Base-by-base conservation (phyloP, 2,888 invertebrate genomes). In the Apotomis capreana region DNA sequence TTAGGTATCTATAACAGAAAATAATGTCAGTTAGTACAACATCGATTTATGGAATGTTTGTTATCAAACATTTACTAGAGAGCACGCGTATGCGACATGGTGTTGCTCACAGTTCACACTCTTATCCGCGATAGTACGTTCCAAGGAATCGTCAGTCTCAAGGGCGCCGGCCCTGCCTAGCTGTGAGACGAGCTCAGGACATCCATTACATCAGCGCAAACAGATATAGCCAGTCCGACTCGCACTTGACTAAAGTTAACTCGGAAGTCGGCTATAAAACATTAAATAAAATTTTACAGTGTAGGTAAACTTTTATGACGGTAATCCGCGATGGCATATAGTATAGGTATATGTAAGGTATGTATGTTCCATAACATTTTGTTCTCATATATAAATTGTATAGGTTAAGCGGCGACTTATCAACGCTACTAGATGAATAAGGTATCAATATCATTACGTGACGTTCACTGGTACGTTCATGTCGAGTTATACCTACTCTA, bases 211-310 rank as follows among this genome's bases (percentile, higher is more conserved):
- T 76, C 70, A 60, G 52, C 62, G 67, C 52, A 69, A 63, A 64
- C 62, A 61, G 69, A 62, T 40, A 57, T 60, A 58, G 57, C 69
- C 55, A 49, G 54, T 40, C 74, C 61, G 67, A 65, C 73, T 74
- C 68, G 40, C 60, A 69, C 64, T 78, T 84, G 86, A 87, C 85
- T 87, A 79, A 85, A 79, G 80, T 81, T 79, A 76, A 59, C 76
- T 81, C 81, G 87, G 86, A 89, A 85, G 85, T 84, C 76, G 78
- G 77, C 75, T 79, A 83, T 88, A 86, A 89, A 87, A 81, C 74
- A 77, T 78, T 81, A 82, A 77, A 40, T n/a, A 37, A 13, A 59
- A 59, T 8, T 49, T 63, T 51, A 63, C 58, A 8, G 51, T 12
- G 13, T 57, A n/a, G n/a, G n/a, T n/a, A 44, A 63, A 69, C 62